phyloP scores from a whole-genome alignment of 2,113 vertebrate genomes.

The Fregetta grallaria region DNA sequence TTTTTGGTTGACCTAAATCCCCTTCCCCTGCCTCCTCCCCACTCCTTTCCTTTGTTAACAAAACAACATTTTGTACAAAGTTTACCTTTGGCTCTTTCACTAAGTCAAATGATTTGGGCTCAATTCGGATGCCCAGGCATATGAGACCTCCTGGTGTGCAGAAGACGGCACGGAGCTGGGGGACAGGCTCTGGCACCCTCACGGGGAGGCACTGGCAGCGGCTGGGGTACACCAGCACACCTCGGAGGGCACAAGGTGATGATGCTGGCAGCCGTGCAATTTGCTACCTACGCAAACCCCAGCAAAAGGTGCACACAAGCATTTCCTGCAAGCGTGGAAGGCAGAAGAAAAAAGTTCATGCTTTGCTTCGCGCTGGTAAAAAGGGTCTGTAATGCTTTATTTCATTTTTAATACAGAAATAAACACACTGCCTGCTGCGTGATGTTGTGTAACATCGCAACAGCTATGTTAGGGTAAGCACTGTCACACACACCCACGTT shows the following conservation, averaged over 20 bases:
- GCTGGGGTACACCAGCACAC: neutral
- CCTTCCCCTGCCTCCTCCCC: neutral
- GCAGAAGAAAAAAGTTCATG: neutral
- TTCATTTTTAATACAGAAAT: neutral
- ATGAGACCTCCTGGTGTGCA: neutral
- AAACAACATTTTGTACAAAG: neutral
- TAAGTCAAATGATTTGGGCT: neutral
- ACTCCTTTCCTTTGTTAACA: neutral
- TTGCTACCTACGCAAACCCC: neutral
- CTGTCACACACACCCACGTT: neutral
- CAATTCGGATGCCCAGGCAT: accelerated
- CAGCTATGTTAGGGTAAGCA: neutral
- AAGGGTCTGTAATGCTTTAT: neutral
- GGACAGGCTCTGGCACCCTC: neutral
- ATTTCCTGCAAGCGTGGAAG: neutral
- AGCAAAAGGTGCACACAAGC: neutral
- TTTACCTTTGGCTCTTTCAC: neutral
- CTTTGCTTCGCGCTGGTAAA: neutral
- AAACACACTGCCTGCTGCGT: neutral
- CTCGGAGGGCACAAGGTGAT: neutral
- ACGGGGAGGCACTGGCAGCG: neutral
- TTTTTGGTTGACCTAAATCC: neutral
- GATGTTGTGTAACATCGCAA: neutral
- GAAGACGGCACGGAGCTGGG: neutral
- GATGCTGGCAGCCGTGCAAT: neutral